These are phyloP conservation scores for Catharus fuscescens DNA, from an alignment of 2,113 vertebrate species.

Conservation along the genomic window DNA sequence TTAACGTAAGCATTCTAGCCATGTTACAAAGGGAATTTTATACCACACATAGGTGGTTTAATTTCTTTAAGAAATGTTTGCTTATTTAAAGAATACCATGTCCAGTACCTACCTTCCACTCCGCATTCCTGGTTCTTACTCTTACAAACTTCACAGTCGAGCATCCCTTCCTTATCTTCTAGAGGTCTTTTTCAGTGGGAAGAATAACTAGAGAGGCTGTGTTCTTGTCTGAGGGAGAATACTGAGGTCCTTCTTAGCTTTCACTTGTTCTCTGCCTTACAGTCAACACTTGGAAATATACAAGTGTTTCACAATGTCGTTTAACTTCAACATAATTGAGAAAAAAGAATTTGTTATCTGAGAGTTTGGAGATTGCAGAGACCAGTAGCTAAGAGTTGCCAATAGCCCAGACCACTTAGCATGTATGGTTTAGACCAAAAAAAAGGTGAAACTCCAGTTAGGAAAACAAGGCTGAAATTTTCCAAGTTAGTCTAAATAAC, in stretches of 20 bases:
- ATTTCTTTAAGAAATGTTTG: background rate
- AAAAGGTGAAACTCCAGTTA: background rate
- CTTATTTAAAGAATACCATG: background rate
- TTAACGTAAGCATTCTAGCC: background rate
- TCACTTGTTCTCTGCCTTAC: background rate
- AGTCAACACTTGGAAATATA: background rate
- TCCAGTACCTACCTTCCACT: background rate
- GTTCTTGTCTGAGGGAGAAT: background rate
- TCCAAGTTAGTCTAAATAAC: background rate
- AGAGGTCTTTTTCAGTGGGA: background rate
- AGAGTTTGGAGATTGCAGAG: background rate
- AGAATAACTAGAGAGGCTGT: background rate
- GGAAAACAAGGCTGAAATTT: slow-evolving; percentile 8
- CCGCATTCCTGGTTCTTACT: background rate
- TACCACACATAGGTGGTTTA: background rate
- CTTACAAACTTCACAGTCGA: background rate
- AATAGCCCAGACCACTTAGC: background rate
- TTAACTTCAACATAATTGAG: background rate
- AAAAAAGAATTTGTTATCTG: background rate
- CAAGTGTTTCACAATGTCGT: background rate
- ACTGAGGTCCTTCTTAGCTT: background rate
- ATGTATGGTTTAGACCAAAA: background rate
- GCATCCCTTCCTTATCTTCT: background rate
- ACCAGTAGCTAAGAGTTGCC: background rate
- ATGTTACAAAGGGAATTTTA: background rate